A percentile compares a stretch with the other conserved stretches of the same genome.
These are phyloP conservation scores for Acanthosoma haemorrhoidale DNA, from an alignment of 2,888 invertebrate species.

Conservation along the genomic window DNA sequence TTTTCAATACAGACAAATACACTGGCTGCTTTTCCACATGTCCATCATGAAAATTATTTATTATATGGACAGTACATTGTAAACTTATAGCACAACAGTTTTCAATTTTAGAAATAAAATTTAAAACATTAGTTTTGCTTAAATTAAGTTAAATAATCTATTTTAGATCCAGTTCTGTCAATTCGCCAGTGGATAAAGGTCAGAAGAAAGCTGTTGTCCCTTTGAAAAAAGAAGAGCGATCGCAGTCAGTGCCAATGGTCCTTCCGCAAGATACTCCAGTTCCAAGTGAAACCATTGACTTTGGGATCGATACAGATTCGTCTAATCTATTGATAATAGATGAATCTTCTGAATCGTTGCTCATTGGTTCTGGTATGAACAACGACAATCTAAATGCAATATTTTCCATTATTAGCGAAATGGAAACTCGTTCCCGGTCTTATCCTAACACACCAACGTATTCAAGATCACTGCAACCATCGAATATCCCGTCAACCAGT, in stretches of 20 bases:
- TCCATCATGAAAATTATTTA: no score
- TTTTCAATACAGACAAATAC: no score
- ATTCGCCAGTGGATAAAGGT: constrained; percentile 17
- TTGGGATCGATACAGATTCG: constrained; percentile 34
- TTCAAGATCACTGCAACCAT: constrained; percentile 10
- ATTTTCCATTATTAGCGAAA: constrained; percentile 33
- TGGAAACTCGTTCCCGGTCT: constrained; percentile 28
- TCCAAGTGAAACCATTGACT: constrained; percentile 34
- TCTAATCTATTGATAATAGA: constrained; percentile 32
- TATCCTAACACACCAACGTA: constrained; percentile 28
- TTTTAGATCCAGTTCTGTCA: constrained; percentile 22
- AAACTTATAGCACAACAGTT: no score
- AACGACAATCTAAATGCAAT: constrained; percentile 36
- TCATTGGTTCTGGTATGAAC: constrained; percentile 31
- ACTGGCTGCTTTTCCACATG: no score
- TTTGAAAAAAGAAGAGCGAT: constrained; percentile 18
- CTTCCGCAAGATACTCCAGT: constrained; percentile 36
- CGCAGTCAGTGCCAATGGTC: constrained; percentile 35
- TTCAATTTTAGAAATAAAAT: no score
- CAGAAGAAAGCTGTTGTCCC: background rate
- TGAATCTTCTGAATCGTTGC: constrained; percentile 31
- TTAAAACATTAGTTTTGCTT: no score
- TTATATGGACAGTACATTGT: no score
- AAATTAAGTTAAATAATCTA: no score
- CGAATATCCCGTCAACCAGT: constrained; percentile 11